Evolutionary conservation across 2,113 vertebrate genomes (phyloP), one percentile per base, ranked within the genome.

Genomic region (Malaclemys terrapin): DNA sequence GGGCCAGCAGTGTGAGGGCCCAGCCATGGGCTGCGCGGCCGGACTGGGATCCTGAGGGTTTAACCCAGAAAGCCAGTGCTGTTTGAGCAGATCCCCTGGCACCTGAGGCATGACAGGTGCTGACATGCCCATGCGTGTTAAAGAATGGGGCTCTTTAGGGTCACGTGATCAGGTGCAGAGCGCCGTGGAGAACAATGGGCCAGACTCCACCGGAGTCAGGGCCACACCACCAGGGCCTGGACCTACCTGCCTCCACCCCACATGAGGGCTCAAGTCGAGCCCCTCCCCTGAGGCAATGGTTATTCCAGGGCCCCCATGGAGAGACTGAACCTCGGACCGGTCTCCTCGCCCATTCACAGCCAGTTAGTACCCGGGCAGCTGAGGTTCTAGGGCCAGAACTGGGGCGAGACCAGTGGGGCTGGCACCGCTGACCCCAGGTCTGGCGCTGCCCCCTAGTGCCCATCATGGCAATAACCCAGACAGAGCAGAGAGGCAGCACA

Each of bases 351-450:
- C 56, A 87, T 35, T n/a, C 2, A 50, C 0, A 2, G 6, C 59
- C 24, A 16, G 38, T n/a, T 2, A 5, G 6, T 29, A 45, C 13
- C 4, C 8, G 29, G 35, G 27, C 47, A 45, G 57, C 31, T 11
- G 24, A 24, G 53, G 19, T 38, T 25, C 25, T 45, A 52, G 3
- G 11, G 2, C n/a, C 38, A 35, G 35, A 13, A 0, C 24, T 52
- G 38, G 24, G 50, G 38, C 82, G 47, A 7, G 10, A 27, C 0
- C 19, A 31, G 35, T 59, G 35, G 0, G 0, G 10, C 0, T 2
- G 82, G 31, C 50, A 92, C 42, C 2, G 62, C 82, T 57, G 25
- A 1, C 27, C 20, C 47, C 29, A 49, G 65, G 57, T 8, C 88
- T 27, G 59, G 17, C 31, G 87, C 78, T 82, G 54, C 45, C 62